Percentiles rank a stretch among this genome's conserved stretches.
Evolutionary conservation across 2,797 vertebrate species (phyloP).

Genomic region (Sarcophilus harrisii): DNA sequence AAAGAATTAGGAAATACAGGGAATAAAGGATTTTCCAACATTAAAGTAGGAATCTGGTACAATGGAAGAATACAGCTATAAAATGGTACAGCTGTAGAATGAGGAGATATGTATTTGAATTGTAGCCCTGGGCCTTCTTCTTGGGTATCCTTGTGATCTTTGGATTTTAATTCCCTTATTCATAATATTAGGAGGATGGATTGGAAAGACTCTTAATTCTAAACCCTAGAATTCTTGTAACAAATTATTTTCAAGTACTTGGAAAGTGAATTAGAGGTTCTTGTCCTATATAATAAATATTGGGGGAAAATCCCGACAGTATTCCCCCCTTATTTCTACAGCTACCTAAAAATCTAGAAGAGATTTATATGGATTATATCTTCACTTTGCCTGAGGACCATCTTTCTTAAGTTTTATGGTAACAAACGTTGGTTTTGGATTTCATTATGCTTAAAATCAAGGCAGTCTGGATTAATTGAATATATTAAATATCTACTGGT

Average conservation of each 20-base stretch:
- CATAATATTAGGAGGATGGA: neutral
- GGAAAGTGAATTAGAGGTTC: neutral
- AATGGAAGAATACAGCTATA: neutral
- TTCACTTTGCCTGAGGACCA: neutral
- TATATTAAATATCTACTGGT: neutral
- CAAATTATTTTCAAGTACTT: neutral
- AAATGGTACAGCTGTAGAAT: neutral
- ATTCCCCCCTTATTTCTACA: neutral
- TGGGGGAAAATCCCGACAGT: neutral
- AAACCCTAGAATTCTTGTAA: neutral
- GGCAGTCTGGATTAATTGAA: neutral
- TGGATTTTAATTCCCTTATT: neutral
- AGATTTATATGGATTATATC: neutral
- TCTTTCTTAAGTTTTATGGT: neutral
- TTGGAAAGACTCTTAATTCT: neutral
- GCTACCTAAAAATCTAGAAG: neutral
- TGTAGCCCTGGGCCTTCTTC: neutral
- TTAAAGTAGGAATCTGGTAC: neutral
- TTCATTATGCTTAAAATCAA: neutral
- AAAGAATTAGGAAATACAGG: neutral
- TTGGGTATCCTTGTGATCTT: neutral
- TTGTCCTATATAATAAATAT: neutral
- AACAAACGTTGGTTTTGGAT: neutral
- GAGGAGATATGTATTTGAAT: neutral
- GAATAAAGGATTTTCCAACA: neutral